phyloP scores from a whole-genome alignment of 2,888 invertebrate species.

The Latrodectus elegans region DNA sequence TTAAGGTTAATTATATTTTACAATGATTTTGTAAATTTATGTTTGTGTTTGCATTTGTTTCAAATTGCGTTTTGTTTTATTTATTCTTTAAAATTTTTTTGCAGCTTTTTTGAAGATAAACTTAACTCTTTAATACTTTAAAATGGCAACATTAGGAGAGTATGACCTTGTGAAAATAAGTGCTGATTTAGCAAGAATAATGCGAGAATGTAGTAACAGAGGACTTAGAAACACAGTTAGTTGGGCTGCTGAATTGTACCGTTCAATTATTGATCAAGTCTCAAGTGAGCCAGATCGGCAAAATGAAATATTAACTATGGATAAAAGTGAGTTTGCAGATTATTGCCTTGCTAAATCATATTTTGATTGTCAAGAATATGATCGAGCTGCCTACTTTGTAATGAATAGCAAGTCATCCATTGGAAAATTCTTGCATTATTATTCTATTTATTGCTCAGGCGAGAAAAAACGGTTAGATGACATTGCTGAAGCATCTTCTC shows the following conservation, averaged over 20 bases:
- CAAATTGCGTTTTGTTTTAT: background rate
- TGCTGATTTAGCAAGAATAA: constrained; percentile 51
- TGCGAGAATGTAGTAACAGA: constrained; percentile 52
- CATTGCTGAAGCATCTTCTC: constrained; percentile 79
- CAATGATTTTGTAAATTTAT: too few species aligned
- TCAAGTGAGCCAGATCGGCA: constrained; percentile 27
- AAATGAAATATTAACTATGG: constrained; percentile 37
- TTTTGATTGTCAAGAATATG: constrained; percentile 93
- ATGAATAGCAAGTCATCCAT: constrained; percentile 83
- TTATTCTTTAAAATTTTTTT: constrained; percentile 62
- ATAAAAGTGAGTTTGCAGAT: constrained; percentile 57
- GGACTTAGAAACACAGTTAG: constrained; percentile 48
- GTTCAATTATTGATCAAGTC: constrained; percentile 38
- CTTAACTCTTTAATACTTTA: constrained; percentile 27
- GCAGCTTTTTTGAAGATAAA: constrained; percentile 66
- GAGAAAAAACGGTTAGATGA: constrained; percentile 93
- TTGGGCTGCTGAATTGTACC: constrained; percentile 56
- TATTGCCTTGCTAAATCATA: constrained; percentile 76
- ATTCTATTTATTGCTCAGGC: constrained; percentile 88
- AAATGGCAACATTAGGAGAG: constrained; percentile 47
- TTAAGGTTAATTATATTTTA: background rate
- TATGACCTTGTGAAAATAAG: constrained; percentile 61
- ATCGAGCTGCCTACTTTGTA: constrained; percentile 84
- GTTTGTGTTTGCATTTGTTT: constrained; percentile 2
- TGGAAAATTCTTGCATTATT: constrained; percentile 88